Base-by-base conservation (phyloP, 2,888 invertebrate genomes). In the Pandemis cinnamomeana region DNA sequence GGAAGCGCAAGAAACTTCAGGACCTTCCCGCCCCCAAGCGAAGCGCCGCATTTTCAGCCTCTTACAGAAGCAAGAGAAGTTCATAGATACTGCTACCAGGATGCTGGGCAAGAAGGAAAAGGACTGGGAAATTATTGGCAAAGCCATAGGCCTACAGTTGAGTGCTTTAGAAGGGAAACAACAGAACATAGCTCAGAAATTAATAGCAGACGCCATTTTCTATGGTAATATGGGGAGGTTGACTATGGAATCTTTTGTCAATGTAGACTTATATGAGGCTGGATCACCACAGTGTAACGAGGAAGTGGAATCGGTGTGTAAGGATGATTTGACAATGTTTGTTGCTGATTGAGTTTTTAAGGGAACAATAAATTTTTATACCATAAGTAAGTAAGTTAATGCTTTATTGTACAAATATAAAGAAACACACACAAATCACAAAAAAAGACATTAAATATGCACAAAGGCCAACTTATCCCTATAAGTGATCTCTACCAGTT, bases 121-220 rank as follows among this genome's bases (percentile, higher is more conserved):
- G 20, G 66, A 71, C 20, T 72, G 72, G 72, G 72, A 72, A 15
- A 44, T 72, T 2, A 67, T 72, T n/a, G 72, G 72, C n/a, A 72
- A 72, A 27, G 42, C 67, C 0, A 72, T 72, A 5, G 72, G 72
- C 1, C 60, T 72, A 5, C 72, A 72, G 46, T 11, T 72, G 7
- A 67, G 48, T 7, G 61, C 7, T 0, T 27, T 72, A 13, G 36
- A 44, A 15, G 46, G 46, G 0, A 11, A 48, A 0, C 72, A 72
- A 42, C 55, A 11, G 13, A 46, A 42, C 15, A 72, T 72, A 46
- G 66, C 63, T 2, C 72, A 72, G 36, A 72, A 72, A 48, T n/a
- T 72, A 11, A 72, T 72, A 48, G 27, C 67, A 0, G 72, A 72
- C 48, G 67, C 72, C 1, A 66, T 72, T 60, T 72, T 60, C 42